phyloP scores from a whole-genome alignment of 1,140 invertebrate species.

The Nymphalis io region DNA sequence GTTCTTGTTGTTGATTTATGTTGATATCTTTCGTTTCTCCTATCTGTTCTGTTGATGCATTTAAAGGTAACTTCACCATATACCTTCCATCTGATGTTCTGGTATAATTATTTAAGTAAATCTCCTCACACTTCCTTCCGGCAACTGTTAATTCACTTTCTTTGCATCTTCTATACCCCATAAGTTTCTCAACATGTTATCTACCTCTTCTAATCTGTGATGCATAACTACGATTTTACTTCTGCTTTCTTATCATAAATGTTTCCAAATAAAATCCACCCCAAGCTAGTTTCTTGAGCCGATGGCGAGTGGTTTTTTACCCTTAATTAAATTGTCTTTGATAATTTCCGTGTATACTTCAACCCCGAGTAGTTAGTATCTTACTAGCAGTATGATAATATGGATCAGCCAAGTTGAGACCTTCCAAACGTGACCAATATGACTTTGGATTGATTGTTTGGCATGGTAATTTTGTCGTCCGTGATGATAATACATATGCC shows the following conservation, averaged over 20 bases:
- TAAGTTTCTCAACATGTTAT: conserved; percentile 8
- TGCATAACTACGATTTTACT: not conserved
- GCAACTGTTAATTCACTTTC: not conserved
- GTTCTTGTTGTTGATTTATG: not conserved
- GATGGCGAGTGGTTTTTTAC: too few species aligned
- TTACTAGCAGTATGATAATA: not conserved
- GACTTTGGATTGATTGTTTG: too few species aligned
- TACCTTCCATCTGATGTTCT: not conserved
- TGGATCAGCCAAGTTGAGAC: conserved; percentile 1
- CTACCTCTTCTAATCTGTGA: conserved; percentile 5
- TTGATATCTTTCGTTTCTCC: not conserved
- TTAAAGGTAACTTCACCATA: conserved; percentile 6
- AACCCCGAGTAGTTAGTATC: not conserved
- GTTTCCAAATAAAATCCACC: not conserved
- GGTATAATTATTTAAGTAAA: not conserved
- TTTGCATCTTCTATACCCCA: not conserved
- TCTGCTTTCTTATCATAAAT: conserved; percentile 1
- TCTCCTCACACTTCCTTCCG: conserved; percentile 3
- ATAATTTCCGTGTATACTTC: not conserved
- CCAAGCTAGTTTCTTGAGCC: not conserved
- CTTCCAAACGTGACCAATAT: not conserved
- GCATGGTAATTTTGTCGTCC: too few species aligned
- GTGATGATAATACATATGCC: too few species aligned
- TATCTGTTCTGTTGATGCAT: not conserved
- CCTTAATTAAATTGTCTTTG: not conserved